Evolutionary conservation across 2,888 invertebrate species (phyloP).

Genomic region (Leptarthrus brevirostris): DNA sequence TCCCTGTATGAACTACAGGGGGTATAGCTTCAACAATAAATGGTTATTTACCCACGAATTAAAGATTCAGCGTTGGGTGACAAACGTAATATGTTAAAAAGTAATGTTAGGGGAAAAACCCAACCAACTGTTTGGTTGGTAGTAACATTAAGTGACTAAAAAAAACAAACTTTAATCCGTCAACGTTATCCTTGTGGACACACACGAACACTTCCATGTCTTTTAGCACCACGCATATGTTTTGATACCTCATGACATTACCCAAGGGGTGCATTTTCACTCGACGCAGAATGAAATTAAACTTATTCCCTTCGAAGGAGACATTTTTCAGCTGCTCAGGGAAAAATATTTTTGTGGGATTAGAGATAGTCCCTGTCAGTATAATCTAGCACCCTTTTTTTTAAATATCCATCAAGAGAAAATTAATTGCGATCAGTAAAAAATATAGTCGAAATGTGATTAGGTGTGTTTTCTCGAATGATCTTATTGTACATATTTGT

Average conservation of each 20-base stretch:
- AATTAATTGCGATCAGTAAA: too few species aligned
- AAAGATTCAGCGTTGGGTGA: neutral
- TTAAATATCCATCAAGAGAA: too few species aligned
- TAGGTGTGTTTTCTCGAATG: too few species aligned
- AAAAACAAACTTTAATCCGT: constrained; percentile 37
- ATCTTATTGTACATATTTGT: too few species aligned
- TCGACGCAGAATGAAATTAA: neutral
- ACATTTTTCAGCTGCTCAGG: neutral
- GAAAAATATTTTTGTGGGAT: neutral
- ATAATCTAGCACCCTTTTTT: neutral
- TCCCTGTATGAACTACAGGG: neutral
- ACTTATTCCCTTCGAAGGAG: neutral
- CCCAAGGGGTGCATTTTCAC: constrained; percentile 15
- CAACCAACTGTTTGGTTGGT: neutral
- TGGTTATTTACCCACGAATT: neutral
- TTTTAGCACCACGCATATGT: constrained; percentile 17
- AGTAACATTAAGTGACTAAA: neutral
- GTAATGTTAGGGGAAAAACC: neutral
- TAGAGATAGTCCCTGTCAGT: neutral
- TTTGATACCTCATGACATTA: constrained; percentile 2
- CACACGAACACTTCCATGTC: constrained; percentile 8
- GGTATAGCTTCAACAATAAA: neutral
- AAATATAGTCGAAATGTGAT: too few species aligned
- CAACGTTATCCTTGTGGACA: neutral
- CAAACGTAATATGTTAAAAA: neutral